Percentiles rank a stretch among this genome's conserved stretches.
Conservation (phyloP, 2,797 vertebrate species). For the Neosalanx taihuensis region DNA sequence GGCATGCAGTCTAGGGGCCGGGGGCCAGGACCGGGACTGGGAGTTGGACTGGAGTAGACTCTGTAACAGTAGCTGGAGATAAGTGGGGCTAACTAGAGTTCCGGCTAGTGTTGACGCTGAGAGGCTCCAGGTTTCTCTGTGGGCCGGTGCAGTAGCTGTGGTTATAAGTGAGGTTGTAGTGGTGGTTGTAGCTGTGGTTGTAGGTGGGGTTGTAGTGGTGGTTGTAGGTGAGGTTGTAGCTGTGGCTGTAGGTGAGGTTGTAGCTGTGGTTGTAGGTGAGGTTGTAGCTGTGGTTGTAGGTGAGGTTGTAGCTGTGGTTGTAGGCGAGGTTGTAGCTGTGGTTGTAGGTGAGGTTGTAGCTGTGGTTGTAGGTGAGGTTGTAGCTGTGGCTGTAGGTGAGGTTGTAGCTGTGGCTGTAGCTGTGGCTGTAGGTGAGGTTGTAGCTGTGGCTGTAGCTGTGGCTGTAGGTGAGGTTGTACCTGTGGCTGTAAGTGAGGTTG, state of each 20-base stretch:
- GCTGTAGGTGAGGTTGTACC: background rate
- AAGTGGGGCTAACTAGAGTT: too few relatives aligned
- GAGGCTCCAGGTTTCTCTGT: background rate
- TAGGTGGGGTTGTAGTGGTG: background rate
- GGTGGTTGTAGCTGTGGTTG: background rate
- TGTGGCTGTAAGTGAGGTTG: background rate
- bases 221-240: background rate
- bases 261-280: background rate
- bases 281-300: background rate
- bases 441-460: background rate
- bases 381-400: too few relatives aligned
- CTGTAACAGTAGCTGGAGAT: background rate
- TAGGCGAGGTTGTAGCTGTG: background rate
- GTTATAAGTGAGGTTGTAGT: background rate
- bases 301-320: background rate
- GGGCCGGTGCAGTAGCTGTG: too few relatives aligned
- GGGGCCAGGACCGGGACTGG: background rate
- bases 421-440: background rate
- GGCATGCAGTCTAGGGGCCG: conserved; percentile 13
- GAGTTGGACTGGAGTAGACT: background rate
- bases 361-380: too few relatives aligned
- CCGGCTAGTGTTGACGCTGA: too few relatives aligned
- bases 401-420: background rate
- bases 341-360: too few relatives aligned
- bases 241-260: background rate